These are phyloP conservation scores for Orchesellides sinensis DNA, from an alignment of 2,888 invertebrate genomes.

Conservation along the genomic window DNA sequence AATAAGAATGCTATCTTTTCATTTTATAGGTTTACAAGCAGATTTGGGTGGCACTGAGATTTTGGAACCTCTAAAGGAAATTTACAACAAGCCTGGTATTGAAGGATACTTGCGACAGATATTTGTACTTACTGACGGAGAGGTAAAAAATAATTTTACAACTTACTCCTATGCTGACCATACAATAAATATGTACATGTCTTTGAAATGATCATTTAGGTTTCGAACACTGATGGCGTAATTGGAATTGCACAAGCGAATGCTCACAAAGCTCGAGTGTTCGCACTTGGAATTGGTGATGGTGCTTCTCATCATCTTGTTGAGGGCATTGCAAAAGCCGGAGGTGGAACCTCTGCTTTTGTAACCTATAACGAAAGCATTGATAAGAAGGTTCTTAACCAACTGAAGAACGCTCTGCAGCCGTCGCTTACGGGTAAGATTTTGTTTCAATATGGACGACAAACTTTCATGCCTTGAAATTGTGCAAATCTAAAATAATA, in stretches of 20 bases:
- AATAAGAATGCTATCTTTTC: slow-evolving; percentile 1
- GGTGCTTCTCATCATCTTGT: slow-evolving; percentile 76
- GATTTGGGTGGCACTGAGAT: slow-evolving; percentile 76
- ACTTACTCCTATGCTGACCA: background rate
- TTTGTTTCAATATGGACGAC: too few species aligned
- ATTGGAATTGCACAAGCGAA: slow-evolving; percentile 75
- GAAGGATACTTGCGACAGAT: slow-evolving; percentile 75
- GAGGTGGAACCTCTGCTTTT: slow-evolving; percentile 76
- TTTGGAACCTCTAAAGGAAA: slow-evolving; percentile 74
- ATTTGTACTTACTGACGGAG: slow-evolving; percentile 77
- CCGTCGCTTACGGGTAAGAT: slow-evolving; percentile 63
- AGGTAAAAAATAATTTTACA: slow-evolving; percentile 69
- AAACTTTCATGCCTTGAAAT: too few species aligned
- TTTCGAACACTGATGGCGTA: slow-evolving; percentile 75
- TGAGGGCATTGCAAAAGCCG: slow-evolving; percentile 76
- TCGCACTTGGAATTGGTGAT: slow-evolving; percentile 76
- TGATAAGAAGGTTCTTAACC: slow-evolving; percentile 75
- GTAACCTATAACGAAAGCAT: slow-evolving; percentile 75
- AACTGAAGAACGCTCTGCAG: slow-evolving; percentile 74
- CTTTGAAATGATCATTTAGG: slow-evolving; percentile 39
- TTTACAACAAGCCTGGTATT: slow-evolving; percentile 71
- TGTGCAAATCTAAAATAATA: too few species aligned
- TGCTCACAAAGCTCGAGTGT: slow-evolving; percentile 75
- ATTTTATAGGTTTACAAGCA: slow-evolving; percentile 73
- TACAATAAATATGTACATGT: background rate